A percentile compares a stretch with the other conserved stretches of the same genome.
phyloP scores from a whole-genome alignment of 2,888 invertebrate species.

The Leptura quadrifasciata region DNA sequence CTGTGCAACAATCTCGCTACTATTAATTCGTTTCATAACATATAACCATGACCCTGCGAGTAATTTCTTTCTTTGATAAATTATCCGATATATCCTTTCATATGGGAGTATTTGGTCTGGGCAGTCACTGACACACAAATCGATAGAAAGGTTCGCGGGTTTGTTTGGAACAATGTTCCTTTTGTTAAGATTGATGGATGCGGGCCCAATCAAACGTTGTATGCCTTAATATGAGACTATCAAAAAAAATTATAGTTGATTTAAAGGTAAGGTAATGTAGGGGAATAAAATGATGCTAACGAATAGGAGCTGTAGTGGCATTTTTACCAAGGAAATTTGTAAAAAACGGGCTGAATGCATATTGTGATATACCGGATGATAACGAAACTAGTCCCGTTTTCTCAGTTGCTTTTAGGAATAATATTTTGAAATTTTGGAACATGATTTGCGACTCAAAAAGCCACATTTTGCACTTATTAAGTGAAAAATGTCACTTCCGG shows the following conservation, averaged over 20 bases:
- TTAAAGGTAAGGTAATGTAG: not conserved
- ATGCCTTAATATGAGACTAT: not conserved
- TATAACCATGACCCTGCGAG: not conserved
- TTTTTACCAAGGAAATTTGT: too few relatives aligned
- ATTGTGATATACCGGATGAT: too few relatives aligned
- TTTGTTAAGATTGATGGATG: not conserved
- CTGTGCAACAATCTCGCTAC: not conserved
- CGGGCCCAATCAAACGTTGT: not conserved
- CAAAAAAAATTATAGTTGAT: not conserved
- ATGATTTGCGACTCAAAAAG: too few relatives aligned
- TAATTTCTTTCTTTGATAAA: not conserved
- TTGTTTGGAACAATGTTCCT: not conserved
- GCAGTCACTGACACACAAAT: constrained; percentile 22
- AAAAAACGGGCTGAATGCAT: too few relatives aligned
- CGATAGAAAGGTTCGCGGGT: constrained; percentile 6
- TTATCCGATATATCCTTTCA: constrained; percentile 2
- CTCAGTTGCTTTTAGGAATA: too few relatives aligned
- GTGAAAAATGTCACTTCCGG: too few relatives aligned
- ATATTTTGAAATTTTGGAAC: too few relatives aligned
- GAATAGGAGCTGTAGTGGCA: too few relatives aligned
- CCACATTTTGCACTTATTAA: too few relatives aligned
- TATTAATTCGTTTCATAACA: not conserved
- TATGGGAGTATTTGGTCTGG: constrained; percentile 4
- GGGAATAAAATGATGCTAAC: too few relatives aligned
- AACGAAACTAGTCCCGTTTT: too few relatives aligned